A percentile compares a stretch with the other conserved stretches of the same genome.
Evolutionary conservation across 1,140 invertebrate genomes (phyloP).

Genomic region (Drosophila suzukii): DNA sequence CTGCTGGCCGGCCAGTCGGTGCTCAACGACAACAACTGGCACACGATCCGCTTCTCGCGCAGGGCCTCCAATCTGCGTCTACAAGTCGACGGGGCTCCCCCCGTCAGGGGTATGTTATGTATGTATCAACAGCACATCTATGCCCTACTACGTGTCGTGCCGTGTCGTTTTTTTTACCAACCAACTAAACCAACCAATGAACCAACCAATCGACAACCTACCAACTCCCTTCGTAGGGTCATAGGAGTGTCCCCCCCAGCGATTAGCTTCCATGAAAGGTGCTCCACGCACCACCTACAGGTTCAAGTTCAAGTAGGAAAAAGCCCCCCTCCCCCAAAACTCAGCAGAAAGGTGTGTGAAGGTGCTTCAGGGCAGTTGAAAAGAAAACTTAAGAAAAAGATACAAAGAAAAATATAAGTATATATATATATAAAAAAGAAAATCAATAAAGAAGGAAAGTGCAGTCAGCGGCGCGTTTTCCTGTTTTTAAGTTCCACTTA

Average conservation of each 20-base stretch:
- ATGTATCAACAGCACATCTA: constrained; percentile 88
- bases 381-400: constrained; percentile 7
- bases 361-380: constrained; percentile 42
- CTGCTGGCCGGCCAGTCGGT: constrained; percentile 92
- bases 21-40: constrained; percentile 97
- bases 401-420: constrained; percentile 10
- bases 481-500: constrained; percentile 51
- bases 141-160: constrained; percentile 85
- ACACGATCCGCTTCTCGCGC: constrained; percentile 94
- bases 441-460: constrained; percentile 54
- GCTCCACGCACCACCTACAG: constrained; percentile 43
- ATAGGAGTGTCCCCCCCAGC: constrained; percentile 19
- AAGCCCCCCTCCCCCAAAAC: neutral
- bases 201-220: constrained; percentile 37
- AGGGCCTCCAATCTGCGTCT: constrained; percentile 93
- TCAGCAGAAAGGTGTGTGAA: constrained; percentile 50
- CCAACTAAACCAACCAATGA: constrained; percentile 30
- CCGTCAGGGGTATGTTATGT: constrained; percentile 92
- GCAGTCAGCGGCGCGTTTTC: constrained; percentile 61
- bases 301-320: constrained; percentile 55
- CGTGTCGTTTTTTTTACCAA: constrained; percentile 83
- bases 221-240: constrained; percentile 19
- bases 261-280: constrained; percentile 42
- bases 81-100: constrained; percentile 92
- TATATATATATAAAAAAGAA: constrained; percentile 1